A percentile compares a stretch with the other conserved stretches of the same genome.
phyloP scores from a whole-genome alignment of 1,140 invertebrate species.

The Zaprionus africanus region DNA sequence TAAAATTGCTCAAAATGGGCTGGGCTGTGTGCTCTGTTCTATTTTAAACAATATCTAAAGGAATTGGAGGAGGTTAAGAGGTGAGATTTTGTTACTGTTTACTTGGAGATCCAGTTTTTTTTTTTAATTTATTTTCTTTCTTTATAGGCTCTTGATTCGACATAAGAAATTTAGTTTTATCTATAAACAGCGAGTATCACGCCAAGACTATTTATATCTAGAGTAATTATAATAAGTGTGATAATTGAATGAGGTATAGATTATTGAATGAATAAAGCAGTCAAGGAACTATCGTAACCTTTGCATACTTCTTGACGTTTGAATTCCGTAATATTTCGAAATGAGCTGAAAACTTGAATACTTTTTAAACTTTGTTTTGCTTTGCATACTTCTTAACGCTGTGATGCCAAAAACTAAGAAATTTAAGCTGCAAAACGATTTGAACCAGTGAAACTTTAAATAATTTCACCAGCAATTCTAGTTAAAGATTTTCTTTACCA shows the following conservation, averaged over 20 bases:
- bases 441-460: too few relatives aligned
- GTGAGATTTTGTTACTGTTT: not conserved
- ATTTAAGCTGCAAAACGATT: too few relatives aligned
- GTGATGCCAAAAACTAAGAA: not conserved
- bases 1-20: not conserved
- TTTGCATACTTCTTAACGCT: not conserved
- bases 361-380: not conserved
- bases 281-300: too few relatives aligned
- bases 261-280: too few relatives aligned
- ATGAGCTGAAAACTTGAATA: not conserved
- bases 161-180: too few relatives aligned
- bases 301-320: conserved; percentile 1
- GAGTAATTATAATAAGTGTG: too few relatives aligned
- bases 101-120: not conserved
- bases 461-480: not conserved
- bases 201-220: too few relatives aligned
- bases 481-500: not conserved
- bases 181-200: too few relatives aligned
- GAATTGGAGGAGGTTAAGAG: not conserved
- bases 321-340: not conserved
- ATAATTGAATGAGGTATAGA: too few relatives aligned
- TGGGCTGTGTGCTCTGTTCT: not conserved
- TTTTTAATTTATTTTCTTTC: too few relatives aligned
- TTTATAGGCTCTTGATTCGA: too few relatives aligned
- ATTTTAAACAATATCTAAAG: not conserved